Evolutionary conservation across 2,797 vertebrate species (phyloP).

Genomic region (Onychomys torridus): DNA sequence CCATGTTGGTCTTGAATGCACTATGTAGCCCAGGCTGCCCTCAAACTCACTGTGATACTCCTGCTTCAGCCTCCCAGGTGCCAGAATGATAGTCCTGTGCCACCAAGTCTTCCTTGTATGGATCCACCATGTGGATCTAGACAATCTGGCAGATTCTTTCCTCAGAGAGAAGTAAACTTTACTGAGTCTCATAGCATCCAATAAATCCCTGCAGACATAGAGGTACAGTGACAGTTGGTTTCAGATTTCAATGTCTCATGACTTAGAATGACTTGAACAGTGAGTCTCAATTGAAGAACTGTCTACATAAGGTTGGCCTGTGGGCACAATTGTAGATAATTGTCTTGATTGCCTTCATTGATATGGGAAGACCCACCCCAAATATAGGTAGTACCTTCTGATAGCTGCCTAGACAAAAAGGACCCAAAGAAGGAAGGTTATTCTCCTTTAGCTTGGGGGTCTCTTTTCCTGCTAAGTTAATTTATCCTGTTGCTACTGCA

Average conservation of each 20-base stretch:
- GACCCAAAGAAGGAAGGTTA: neutral
- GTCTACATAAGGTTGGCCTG: neutral
- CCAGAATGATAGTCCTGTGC: neutral
- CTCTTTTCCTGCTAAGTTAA: neutral
- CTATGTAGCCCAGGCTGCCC: neutral
- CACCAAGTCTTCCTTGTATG: neutral
- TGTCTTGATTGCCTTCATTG: too few relatives aligned
- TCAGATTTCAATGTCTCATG: neutral
- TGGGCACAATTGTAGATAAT: too few relatives aligned
- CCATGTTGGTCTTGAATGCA: neutral
- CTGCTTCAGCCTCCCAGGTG: neutral
- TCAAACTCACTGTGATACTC: neutral
- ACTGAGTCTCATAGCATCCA: neutral
- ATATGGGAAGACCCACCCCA: neutral
- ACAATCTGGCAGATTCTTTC: neutral
- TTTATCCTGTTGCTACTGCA: neutral
- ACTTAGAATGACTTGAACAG: neutral
- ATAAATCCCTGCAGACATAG: fast-evolving
- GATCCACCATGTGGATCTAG: neutral
- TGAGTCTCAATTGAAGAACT: neutral
- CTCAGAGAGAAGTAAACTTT: neutral
- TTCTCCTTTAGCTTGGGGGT: neutral
- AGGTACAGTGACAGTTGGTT: neutral
- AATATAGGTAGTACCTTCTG: neutral
- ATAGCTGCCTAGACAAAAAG: neutral